Conservation (phyloP, 2,797 vertebrate species). For the Parauchenoglanis punctatus region DNA sequence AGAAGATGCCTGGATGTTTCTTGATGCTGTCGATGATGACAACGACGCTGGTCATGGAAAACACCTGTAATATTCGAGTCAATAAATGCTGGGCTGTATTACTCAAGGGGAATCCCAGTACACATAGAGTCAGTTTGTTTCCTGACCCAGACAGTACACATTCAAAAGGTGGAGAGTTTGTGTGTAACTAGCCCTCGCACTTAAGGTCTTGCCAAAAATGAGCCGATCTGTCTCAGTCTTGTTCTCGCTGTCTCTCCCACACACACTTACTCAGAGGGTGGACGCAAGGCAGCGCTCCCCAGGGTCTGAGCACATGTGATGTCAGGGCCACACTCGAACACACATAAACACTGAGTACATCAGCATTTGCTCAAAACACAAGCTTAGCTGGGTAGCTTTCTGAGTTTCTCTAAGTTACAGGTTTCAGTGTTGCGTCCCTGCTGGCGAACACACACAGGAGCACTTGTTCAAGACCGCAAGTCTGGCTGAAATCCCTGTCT, state of each 20-base stretch:
- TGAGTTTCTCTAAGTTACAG: conserved; percentile 3
- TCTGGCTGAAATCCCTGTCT: conserved; percentile 42
- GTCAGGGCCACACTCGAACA: conserved; percentile 7
- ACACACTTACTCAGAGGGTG: conserved; percentile 42
- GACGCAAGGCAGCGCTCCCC: conserved; percentile 31
- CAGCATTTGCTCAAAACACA: neutral
- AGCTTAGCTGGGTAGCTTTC: conserved; percentile 2
- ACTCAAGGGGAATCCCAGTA: conserved; percentile 46
- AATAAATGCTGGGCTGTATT: conserved; percentile 14
- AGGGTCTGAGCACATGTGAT: conserved; percentile 22
- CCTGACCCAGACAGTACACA: conserved; percentile 15
- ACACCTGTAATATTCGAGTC: conserved; percentile 41
- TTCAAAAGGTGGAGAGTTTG: conserved; percentile 22
- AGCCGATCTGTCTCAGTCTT: conserved; percentile 9
- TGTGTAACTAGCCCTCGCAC: conserved; percentile 15
- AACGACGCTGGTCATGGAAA: conserved; percentile 46
- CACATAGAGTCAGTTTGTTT: conserved; percentile 18
- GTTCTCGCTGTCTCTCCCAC: conserved; percentile 10
- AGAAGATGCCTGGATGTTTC: conserved; percentile 12
- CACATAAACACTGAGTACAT: conserved; percentile 15
- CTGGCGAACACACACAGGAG: conserved; percentile 46
- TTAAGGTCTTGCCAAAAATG: conserved; percentile 19
- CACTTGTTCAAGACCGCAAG: conserved; percentile 39
- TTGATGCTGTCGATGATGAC: neutral
- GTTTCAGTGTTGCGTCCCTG: conserved; percentile 25